Conservation (phyloP, 2,113 vertebrate genomes). For the Dromas ardeola region DNA sequence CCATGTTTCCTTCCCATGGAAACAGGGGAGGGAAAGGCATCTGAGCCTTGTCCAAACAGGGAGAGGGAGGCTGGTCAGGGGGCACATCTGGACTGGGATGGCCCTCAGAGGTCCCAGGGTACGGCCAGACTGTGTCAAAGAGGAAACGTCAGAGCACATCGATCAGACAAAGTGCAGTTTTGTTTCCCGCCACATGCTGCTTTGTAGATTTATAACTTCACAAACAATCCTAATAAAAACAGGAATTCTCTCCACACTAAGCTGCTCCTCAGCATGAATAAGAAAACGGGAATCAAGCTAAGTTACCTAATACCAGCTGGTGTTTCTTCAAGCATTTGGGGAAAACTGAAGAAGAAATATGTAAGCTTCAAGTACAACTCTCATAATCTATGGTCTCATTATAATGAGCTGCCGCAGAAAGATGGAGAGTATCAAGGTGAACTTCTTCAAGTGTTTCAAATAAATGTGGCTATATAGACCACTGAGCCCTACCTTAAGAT, state of each 20-base stretch:
- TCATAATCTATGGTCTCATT: background rate
- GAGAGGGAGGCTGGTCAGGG: constrained; percentile 4
- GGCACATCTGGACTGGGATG: constrained; percentile 22
- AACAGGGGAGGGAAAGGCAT: background rate
- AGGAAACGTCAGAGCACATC: background rate
- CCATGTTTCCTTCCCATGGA: background rate
- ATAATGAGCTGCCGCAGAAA: background rate
- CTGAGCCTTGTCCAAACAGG: background rate
- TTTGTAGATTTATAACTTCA: constrained; percentile 36
- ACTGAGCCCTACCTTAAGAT: background rate
- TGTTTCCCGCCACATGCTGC: background rate
- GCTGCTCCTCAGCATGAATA: background rate
- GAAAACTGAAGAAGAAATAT: constrained; percentile 21
- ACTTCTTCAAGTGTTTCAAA: background rate
- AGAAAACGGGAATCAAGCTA: background rate
- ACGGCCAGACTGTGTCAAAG: background rate
- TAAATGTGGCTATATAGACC: background rate
- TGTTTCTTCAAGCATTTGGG: constrained; percentile 1
- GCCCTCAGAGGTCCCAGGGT: background rate
- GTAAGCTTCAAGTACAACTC: background rate
- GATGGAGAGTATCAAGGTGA: background rate
- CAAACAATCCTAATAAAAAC: constrained; percentile 44
- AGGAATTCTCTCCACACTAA: constrained; percentile 13
- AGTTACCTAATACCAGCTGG: constrained; percentile 13
- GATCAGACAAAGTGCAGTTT: background rate